These are phyloP conservation scores for Huso huso DNA, from an alignment of 2,797 vertebrate genomes.

Conservation along the genomic window DNA sequence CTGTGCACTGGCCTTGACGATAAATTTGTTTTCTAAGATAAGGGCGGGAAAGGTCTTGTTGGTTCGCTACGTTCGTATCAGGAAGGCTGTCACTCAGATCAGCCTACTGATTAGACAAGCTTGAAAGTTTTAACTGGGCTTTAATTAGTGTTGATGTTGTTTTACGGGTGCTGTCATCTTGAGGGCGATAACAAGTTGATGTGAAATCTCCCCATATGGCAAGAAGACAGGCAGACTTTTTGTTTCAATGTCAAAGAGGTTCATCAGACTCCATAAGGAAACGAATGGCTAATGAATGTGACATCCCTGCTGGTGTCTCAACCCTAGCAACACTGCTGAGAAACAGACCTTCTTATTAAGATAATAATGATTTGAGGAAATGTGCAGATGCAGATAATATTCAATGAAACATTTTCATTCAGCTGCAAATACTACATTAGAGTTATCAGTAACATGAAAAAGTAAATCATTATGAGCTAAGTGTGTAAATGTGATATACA, in stretches of 20 bases:
- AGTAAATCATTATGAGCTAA: too few species aligned
- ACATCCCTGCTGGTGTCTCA: not conserved
- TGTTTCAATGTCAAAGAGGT: conserved; percentile 4
- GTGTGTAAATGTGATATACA: too few species aligned
- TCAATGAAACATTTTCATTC: too few species aligned
- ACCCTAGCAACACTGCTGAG: not conserved
- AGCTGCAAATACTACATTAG: too few species aligned
- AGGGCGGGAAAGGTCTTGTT: not conserved
- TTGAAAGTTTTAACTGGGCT: conserved; percentile 31
- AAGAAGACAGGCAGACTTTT: not conserved
- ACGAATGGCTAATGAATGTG: not conserved
- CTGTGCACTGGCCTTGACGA: not conserved
- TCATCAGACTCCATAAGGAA: conserved; percentile 2
- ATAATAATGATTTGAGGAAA: too few species aligned
- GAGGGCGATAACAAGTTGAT: not conserved
- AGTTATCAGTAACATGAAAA: too few species aligned
- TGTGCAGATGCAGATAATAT: too few species aligned
- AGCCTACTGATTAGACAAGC: conserved; percentile 1
- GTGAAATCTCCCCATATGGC: conserved; percentile 4
- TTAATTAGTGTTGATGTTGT: conserved; percentile 39
- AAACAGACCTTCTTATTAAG: too few species aligned
- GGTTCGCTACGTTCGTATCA: not conserved
- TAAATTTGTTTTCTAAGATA: not conserved
- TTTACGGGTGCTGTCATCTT: conserved; percentile 6
- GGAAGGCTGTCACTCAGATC: conserved; percentile 5